phyloP scores from a whole-genome alignment of 2,888 invertebrate genomes.

The Tetranychus truncatus region DNA sequence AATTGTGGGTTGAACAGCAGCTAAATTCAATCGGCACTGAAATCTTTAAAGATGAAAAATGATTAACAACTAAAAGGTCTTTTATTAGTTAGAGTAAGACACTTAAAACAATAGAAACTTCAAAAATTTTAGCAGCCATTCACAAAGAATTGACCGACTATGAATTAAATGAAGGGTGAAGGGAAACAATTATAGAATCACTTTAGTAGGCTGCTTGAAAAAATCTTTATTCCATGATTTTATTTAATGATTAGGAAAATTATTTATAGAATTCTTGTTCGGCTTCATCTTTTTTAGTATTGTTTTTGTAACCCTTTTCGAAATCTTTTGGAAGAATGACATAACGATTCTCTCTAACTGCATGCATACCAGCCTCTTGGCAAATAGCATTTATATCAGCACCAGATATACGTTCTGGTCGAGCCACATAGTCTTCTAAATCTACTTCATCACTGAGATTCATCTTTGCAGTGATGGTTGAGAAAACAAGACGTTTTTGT shows the following conservation, averaged over 20 bases:
- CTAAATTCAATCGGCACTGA: too few relatives aligned
- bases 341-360: slow-evolving; percentile 94
- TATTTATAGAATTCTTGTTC: slow-evolving; percentile 85
- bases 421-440: slow-evolving; percentile 91
- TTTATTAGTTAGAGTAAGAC: neutral
- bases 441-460: slow-evolving; percentile 96
- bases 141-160: too few relatives aligned
- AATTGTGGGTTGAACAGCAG: too few relatives aligned
- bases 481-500: slow-evolving; percentile 84
- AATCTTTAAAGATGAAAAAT: neutral
- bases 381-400: slow-evolving; percentile 99
- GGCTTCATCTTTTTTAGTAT: slow-evolving; percentile 96
- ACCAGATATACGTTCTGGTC: slow-evolving; percentile 95
- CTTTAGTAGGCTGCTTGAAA: too few relatives aligned
- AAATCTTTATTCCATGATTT: too few relatives aligned
- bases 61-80: neutral
- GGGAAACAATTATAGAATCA: neutral
- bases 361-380: slow-evolving; percentile 99
- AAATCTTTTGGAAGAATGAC: slow-evolving; percentile 97
- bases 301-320: slow-evolving; percentile 98
- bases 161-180: neutral
- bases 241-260: neutral
- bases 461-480: slow-evolving; percentile 91
- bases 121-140: too few relatives aligned
- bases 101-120: too few relatives aligned